A percentile compares a stretch with the other conserved stretches of the same genome.
These are phyloP conservation scores for Sciaenops ocellatus DNA, from an alignment of 2,797 vertebrate genomes.

Conservation along the genomic window DNA sequence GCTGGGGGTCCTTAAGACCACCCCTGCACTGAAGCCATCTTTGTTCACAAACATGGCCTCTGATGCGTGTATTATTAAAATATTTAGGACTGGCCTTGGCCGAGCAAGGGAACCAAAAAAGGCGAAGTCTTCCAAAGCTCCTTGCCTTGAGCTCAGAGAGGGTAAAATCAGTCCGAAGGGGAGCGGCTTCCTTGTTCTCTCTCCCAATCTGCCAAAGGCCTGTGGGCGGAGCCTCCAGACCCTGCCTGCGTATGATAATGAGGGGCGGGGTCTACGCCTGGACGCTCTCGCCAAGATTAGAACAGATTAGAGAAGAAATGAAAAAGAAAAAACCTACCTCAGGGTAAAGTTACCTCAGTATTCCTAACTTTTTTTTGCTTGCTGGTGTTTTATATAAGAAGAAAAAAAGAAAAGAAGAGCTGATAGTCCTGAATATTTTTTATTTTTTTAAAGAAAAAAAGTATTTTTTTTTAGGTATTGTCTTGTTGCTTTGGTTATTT, in stretches of 20 bases:
- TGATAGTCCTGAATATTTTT: conserved; percentile 98
- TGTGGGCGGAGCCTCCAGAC: conserved; percentile 82
- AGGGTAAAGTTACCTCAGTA: conserved; percentile 98
- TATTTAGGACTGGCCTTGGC: conserved; percentile 20
- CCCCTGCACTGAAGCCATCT: background rate
- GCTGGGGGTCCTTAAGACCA: conserved; percentile 20
- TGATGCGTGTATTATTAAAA: background rate
- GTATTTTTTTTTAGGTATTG: conserved; percentile 88
- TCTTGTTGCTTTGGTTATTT: conserved; percentile 81
- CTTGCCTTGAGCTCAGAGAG: conserved; percentile 69
- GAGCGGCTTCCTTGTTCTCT: conserved; percentile 79
- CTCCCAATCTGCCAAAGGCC: conserved; percentile 80
- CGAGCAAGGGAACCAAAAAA: conserved; percentile 22
- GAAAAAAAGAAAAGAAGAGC: conserved; percentile 85
- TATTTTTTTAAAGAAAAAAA: conserved; percentile 97
- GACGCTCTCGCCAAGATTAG: conserved; percentile 81
- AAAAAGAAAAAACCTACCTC: conserved; percentile 92
- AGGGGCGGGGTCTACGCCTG: conserved; percentile 74
- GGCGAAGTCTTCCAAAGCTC: conserved; percentile 65
- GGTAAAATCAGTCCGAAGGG: conserved; percentile 70
- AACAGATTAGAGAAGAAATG: conserved; percentile 86
- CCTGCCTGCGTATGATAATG: conserved; percentile 76
- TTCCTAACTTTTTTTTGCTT: conserved; percentile 91
- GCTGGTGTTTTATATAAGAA: conserved; percentile 96
- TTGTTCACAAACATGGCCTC: conserved; percentile 18